phyloP scores from a whole-genome alignment of 2,797 vertebrate genomes.

The Zalophus californianus region DNA sequence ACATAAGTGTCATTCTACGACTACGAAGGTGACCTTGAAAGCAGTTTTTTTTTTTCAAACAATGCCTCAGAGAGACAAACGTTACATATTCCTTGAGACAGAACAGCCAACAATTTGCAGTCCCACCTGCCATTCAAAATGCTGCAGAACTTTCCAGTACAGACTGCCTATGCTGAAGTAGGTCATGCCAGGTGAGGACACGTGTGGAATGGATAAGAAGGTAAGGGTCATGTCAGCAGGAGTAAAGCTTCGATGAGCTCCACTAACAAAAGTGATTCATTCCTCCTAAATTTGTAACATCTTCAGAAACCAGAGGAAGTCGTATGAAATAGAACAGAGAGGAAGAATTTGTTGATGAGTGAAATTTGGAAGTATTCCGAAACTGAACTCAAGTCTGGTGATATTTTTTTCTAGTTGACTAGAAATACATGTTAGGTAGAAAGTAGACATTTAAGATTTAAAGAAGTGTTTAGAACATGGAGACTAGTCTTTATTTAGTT shows the following conservation, averaged over 20 bases:
- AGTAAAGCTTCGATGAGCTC: not conserved
- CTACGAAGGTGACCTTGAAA: conserved; percentile 50
- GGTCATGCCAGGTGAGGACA: not conserved
- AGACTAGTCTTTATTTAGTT: not conserved
- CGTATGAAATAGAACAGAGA: not conserved
- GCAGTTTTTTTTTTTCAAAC: not conserved
- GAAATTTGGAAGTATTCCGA: conserved; percentile 52
- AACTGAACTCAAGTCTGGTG: conserved; percentile 28
- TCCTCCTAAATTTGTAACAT: not conserved
- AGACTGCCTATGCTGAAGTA: not conserved
- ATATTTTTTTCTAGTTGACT: not conserved
- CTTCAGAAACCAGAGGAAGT: conserved; percentile 39
- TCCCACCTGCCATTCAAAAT: conserved; percentile 12
- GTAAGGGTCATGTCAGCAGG: not conserved
- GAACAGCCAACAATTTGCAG: conserved; percentile 9
- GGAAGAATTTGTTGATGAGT: not conserved
- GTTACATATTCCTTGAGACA: not conserved
- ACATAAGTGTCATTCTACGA: not conserved
- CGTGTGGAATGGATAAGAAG: not conserved
- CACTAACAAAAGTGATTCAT: not conserved
- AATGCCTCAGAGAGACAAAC: not conserved
- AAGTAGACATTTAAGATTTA: not conserved
- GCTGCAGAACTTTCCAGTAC: not conserved
- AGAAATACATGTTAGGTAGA: conserved; percentile 13
- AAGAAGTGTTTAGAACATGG: not conserved